Conservation (phyloP, 2,113 vertebrate species). For the Rhagologus leucostigma region DNA sequence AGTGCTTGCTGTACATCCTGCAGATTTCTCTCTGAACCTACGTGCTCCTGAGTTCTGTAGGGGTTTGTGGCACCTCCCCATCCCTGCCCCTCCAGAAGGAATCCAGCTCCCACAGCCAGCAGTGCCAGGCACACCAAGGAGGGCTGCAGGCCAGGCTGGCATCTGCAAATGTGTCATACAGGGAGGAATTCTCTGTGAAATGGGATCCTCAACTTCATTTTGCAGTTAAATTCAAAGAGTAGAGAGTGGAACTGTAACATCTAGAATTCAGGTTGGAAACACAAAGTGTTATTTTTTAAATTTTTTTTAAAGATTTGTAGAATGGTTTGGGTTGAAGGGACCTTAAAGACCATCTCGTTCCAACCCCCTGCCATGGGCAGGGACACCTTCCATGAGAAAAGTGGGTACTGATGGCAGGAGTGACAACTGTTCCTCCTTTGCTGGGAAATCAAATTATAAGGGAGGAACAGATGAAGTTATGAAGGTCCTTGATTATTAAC, state of each 20-base stretch:
- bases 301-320: not conserved
- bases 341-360: not conserved
- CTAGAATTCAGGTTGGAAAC: not conserved
- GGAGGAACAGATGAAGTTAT: not conserved
- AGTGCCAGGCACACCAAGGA: not conserved
- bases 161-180: not conserved
- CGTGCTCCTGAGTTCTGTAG: rapidly evolving
- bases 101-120: not conserved
- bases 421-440: not conserved
- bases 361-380: not conserved
- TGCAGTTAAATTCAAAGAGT: not conserved
- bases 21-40: not conserved
- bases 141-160: not conserved
- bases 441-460: not conserved
- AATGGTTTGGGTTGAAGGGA: not conserved
- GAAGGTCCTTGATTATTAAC: not conserved
- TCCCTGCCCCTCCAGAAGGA: not conserved
- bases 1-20: not conserved
- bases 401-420: not conserved
- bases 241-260: not conserved
- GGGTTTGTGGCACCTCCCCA: not conserved
- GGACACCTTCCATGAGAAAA: not conserved
- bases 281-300: rapidly evolving
- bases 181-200: not conserved
- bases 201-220: not conserved